Conservation (phyloP, 2,113 vertebrate species). For the Caloenas nicobarica region DNA sequence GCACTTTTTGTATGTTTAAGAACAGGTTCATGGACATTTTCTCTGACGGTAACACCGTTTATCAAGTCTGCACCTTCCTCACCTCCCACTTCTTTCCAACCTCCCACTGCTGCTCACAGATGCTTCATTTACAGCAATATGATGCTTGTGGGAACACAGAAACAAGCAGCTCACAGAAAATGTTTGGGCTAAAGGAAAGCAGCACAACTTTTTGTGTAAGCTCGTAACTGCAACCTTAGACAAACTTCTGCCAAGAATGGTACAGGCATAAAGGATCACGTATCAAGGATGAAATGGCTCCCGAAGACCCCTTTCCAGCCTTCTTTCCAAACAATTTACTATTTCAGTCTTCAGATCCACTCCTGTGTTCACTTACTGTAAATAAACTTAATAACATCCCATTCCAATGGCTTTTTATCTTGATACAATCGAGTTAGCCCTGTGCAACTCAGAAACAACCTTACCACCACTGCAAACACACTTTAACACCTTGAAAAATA, state of each 20-base stretch:
- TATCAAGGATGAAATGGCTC: neutral
- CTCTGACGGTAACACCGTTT: neutral
- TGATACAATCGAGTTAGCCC: neutral
- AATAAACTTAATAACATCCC: neutral
- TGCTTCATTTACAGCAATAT: neutral
- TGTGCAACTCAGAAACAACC: neutral
- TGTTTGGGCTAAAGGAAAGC: neutral
- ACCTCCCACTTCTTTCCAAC: neutral
- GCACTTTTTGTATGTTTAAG: neutral
- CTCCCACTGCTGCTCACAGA: neutral
- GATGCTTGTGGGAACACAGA: neutral
- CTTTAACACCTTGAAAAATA: neutral
- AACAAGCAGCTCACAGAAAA: neutral
- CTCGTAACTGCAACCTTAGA: neutral
- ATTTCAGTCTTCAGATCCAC: neutral
- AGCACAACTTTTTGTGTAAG: neutral
- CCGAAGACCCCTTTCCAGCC: neutral
- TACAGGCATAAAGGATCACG: rapidly evolving
- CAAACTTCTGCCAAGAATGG: neutral
- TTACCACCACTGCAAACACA: neutral
- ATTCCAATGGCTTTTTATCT: neutral
- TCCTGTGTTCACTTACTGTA: neutral
- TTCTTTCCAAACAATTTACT: neutral
- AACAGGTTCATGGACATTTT: neutral
- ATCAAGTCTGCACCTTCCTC: neutral